phyloP scores from a whole-genome alignment of 1,140 invertebrate species.

The Psix sp. region DNA sequence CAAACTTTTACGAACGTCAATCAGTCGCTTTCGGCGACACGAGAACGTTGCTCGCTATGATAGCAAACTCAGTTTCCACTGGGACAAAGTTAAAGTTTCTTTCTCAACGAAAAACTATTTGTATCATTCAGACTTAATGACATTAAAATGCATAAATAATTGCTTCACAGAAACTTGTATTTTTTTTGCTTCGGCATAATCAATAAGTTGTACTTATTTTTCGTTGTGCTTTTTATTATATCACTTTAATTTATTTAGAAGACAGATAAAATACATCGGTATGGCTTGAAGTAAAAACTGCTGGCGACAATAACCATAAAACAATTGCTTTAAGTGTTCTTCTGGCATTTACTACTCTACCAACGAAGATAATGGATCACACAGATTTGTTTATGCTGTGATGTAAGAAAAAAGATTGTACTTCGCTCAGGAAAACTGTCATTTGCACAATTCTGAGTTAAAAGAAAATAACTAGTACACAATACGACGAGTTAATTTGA shows the following conservation, averaged over 20 bases:
- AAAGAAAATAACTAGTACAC: neutral
- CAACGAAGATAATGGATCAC: constrained; percentile 24
- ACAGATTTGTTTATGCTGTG: constrained; percentile 30
- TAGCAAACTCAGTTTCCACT: no score
- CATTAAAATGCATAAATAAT: no score
- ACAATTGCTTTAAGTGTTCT: constrained; percentile 34
- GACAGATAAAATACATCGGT: constrained; percentile 22
- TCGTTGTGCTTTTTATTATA: no score
- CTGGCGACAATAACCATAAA: constrained; percentile 28
- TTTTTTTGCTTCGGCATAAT: no score
- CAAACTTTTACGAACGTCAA: constrained; percentile 45
- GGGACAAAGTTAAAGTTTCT: no score
- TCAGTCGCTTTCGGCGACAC: constrained; percentile 6
- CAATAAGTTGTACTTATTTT: no score
- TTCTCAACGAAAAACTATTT: no score
- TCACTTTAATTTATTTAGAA: neutral
- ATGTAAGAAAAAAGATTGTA: constrained; percentile 20
- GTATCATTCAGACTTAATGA: no score
- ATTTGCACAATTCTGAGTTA: constrained; percentile 17
- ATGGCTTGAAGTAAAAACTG: constrained; percentile 7
- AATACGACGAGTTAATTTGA: neutral
- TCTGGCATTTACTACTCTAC: constrained; percentile 19
- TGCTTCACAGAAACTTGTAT: no score
- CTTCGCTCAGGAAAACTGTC: constrained; percentile 10
- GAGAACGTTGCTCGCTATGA: no score